These are phyloP conservation scores for Ophthalmolycus amberensis DNA, from an alignment of 2,113 vertebrate species.

Conservation along the genomic window DNA sequence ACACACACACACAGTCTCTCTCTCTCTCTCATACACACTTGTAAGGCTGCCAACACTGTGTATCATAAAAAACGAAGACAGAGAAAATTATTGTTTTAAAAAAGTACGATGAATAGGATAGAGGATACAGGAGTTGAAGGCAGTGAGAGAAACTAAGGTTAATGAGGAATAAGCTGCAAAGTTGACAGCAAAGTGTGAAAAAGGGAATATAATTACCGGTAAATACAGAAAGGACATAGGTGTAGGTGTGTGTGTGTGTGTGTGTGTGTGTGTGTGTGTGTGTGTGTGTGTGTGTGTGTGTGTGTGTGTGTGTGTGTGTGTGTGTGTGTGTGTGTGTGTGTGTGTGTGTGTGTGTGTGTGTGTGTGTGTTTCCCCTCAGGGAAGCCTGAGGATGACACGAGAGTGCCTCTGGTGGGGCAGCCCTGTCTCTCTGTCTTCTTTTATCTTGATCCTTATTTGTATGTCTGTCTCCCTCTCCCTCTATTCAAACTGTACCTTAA, in stretches of 20 bases:
- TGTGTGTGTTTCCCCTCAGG: constrained; percentile 3
- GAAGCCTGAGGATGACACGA: constrained; percentile 14
- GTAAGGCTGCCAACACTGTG: constrained; percentile 48
- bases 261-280: constrained; percentile 5
- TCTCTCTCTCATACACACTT: constrained; percentile 39
- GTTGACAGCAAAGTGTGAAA: constrained; percentile 31
- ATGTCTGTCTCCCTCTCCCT: background rate
- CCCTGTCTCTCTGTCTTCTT: background rate
- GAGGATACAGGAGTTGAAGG: constrained; percentile 1
- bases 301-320: background rate
- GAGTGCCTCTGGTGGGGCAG: constrained; percentile 1
- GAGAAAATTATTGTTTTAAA: background rate
- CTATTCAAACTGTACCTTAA: background rate
- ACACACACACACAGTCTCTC: constrained; percentile 17
- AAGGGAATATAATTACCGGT: background rate
- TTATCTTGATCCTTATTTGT: constrained; percentile 4
- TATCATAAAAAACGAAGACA: background rate
- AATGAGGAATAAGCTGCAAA: constrained; percentile 19
- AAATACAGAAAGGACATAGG: background rate
- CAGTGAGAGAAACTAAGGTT: constrained; percentile 1
- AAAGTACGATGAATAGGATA: background rate
- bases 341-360: constrained; percentile 3
- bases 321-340: background rate
- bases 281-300: background rate
- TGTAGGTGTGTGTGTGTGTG: background rate